Percentiles rank a stretch among this genome's conserved stretches.
These are phyloP conservation scores for Drosophila ezoana DNA, from an alignment of 2,888 invertebrate species.

Conservation along the genomic window DNA sequence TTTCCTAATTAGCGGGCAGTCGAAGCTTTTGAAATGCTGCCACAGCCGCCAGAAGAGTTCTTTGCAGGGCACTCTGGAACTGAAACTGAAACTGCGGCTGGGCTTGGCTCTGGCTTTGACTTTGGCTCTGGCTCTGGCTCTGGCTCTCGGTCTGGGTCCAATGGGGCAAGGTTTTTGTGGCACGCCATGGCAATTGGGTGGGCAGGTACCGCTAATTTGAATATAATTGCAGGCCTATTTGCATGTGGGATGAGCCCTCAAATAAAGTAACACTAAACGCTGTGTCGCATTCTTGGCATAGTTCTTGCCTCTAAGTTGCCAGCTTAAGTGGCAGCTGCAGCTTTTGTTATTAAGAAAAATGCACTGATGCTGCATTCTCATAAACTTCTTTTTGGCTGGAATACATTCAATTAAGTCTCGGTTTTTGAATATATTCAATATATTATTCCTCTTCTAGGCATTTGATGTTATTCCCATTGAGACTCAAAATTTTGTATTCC, in stretches of 20 bases:
- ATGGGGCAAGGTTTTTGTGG: conserved; percentile 28
- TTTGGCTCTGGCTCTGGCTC: conserved; percentile 6
- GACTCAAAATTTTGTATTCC: too few species aligned
- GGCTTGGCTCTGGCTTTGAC: background rate
- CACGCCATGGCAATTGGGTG: conserved; percentile 51
- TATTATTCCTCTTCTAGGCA: too few species aligned
- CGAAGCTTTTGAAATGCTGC: conserved; percentile 32
- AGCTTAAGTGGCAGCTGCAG: conserved; percentile 3
- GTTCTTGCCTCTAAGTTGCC: conserved; percentile 3
- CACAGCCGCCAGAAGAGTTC: conserved; percentile 31
- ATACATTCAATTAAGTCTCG: too few species aligned
- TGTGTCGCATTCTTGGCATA: conserved; percentile 10
- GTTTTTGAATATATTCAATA: too few species aligned
- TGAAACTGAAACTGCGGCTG: conserved; percentile 16
- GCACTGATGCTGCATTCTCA: background rate
- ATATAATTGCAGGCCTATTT: conserved; percentile 64
- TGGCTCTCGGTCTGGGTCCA: background rate
- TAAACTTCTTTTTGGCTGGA: too few species aligned
- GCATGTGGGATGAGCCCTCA: conserved; percentile 32
- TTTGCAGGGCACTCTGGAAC: conserved; percentile 22
- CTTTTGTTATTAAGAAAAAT: conserved; percentile 9
- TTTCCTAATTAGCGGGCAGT: conserved; percentile 74
- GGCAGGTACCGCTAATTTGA: conserved; percentile 73
- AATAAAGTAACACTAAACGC: conserved; percentile 3
- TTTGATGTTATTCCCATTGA: too few species aligned